phyloP scores from a whole-genome alignment of 2,113 vertebrate species.

The Lagopus muta region DNA sequence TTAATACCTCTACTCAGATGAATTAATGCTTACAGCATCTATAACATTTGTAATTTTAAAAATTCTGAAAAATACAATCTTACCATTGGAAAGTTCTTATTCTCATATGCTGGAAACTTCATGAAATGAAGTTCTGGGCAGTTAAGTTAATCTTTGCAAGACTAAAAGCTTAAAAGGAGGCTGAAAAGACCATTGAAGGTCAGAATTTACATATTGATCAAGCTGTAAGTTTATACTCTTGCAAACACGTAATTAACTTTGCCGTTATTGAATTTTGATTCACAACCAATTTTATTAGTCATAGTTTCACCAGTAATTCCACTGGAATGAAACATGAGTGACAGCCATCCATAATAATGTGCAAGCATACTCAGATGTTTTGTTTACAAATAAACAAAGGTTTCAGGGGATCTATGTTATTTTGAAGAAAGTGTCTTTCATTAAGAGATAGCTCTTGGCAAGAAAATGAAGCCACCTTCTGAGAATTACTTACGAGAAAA shows the following conservation, averaged over 20 bases:
- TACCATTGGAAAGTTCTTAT: not conserved
- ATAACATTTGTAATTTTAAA: not conserved
- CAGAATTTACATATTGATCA: conserved; percentile 88
- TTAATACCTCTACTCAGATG: not conserved
- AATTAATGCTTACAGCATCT: not conserved
- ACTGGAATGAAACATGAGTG: conserved; percentile 64
- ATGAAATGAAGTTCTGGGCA: conserved; percentile 75
- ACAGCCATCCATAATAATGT: conserved; percentile 56
- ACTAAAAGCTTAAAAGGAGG: conserved; percentile 81
- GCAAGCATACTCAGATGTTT: conserved; percentile 33
- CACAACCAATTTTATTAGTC: conserved; percentile 82
- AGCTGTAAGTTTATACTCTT: conserved; percentile 82
- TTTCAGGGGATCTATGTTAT: not conserved
- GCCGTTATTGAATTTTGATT: conserved; percentile 83
- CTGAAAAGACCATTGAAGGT: conserved; percentile 85
- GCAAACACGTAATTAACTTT: conserved; percentile 86
- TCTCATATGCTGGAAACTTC: conserved; percentile 57
- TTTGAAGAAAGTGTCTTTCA: conserved; percentile 27
- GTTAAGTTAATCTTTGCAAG: conserved; percentile 80
- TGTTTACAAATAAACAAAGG: conserved; percentile 31
- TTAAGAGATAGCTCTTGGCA: not conserved
- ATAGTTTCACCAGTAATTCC: conserved; percentile 76
- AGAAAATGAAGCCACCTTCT: not conserved
- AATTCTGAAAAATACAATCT: not conserved
- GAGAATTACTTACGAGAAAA: not conserved